phyloP scores from a whole-genome alignment of 2,888 invertebrate genomes.

The Agonum fuliginosum region DNA sequence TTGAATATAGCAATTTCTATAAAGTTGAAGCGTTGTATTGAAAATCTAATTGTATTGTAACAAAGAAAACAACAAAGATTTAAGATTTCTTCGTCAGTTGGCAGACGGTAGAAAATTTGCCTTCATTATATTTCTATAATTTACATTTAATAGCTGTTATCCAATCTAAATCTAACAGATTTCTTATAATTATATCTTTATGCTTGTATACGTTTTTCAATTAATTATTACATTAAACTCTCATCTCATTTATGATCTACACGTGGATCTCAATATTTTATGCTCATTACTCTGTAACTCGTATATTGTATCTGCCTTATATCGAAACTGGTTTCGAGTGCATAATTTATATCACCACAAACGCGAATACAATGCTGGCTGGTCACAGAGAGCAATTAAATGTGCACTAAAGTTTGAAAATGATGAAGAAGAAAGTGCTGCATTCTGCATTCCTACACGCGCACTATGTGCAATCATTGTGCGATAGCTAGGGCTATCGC shows the following conservation, averaged over 20 bases:
- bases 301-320: not conserved
- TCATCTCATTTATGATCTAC: slow-evolving; percentile 5
- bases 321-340: not conserved
- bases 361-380: slow-evolving; percentile 3
- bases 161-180: not conserved
- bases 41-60: too few species aligned
- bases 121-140: not conserved
- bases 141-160: not conserved
- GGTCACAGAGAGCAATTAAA: slow-evolving; percentile 23
- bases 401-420: slow-evolving; percentile 2
- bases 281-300: slow-evolving; percentile 12
- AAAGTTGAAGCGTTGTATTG: too few species aligned
- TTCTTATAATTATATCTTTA: not conserved
- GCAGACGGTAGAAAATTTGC: not conserved
- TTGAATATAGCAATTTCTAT: too few species aligned
- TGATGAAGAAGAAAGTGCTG: slow-evolving; percentile 24
- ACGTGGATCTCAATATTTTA: slow-evolving; percentile 13
- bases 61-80: too few species aligned
- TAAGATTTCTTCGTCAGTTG: not conserved
- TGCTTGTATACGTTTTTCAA: not conserved
- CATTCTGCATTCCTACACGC: slow-evolving; percentile 19
- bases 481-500: not conserved
- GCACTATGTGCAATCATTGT: not conserved
- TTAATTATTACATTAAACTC: not conserved
- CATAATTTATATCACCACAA: slow-evolving; percentile 13